Percentiles rank a stretch among this genome's conserved stretches.
phyloP scores from a whole-genome alignment of 2,113 vertebrate genomes.

The Crotalus viridis region DNA sequence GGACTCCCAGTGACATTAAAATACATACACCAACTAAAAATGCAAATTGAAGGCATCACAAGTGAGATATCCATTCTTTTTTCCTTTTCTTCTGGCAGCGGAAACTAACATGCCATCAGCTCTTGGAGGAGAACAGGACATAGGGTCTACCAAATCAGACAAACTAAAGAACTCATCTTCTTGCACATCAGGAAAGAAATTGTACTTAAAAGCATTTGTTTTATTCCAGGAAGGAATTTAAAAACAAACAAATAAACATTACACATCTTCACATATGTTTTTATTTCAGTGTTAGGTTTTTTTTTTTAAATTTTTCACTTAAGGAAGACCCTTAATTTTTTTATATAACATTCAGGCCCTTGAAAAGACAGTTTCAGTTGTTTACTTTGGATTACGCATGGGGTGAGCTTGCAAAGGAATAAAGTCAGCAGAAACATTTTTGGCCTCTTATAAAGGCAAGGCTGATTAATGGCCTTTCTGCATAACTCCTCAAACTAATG shows the following conservation, averaged over 20 bases:
- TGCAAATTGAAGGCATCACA: not conserved
- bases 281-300: not conserved
- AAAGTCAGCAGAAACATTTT: constrained; percentile 51
- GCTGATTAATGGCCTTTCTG: constrained; percentile 49
- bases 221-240: not conserved
- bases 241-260: not conserved
- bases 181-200: not conserved
- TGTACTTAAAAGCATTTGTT: not conserved
- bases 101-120: not conserved
- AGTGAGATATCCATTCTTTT: not conserved
- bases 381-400: constrained; percentile 38
- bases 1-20: not conserved
- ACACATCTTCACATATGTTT: not conserved
- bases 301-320: constrained; percentile 37
- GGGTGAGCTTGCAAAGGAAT: constrained; percentile 44
- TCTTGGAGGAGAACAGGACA: not conserved
- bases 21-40: not conserved
- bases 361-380: constrained; percentile 52
- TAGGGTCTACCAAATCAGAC: not conserved
- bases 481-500: constrained; percentile 51
- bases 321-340: constrained; percentile 24
- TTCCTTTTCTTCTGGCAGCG: not conserved
- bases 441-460: constrained; percentile 52
- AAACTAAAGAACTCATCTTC: not conserved
- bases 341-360: constrained; percentile 37